Evolutionary conservation across 2,113 vertebrate species (phyloP), one percentile per base, ranked within the genome.

Genomic region (Thermophis baileyi): DNA sequence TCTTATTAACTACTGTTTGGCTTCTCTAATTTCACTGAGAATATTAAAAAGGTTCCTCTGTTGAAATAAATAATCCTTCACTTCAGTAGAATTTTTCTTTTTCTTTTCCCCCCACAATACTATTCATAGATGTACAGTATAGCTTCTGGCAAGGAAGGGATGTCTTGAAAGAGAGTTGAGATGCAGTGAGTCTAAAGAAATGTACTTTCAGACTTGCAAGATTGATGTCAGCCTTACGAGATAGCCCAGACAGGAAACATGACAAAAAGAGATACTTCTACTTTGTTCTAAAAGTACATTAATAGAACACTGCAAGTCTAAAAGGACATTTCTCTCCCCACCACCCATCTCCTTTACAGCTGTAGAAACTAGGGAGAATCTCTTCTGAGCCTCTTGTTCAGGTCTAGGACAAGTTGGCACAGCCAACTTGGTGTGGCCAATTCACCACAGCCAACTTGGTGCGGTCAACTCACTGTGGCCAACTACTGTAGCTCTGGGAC

Each of bases 401-500:
- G 63, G 30, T 69, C 11, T n/a, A 69, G 30, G 30, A 69, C 12
- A n/a, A 69, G 12, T 18, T 0, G 5, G 30, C 30, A 57, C 24
- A 4, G 63, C 14, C 30, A 60, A 60, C 25, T 27, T 57, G 55
- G 55, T 7, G 2, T 0, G 4, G 27, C 11, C 27, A 63, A n/a
- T 12, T n/a, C n/a, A n/a, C n/a, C 30, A 57, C 24, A 4, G 63
- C 14, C 30, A 60, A 60, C 25, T 27, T 60, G 57, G 57, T 3
- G 1, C 0, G 5, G 5, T n/a, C 30, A 69, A 35, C n/a, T 35
- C 30, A 35, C 63, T 16, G 14, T 2, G 0, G 12, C 63, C 30
- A 69, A 18, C 5, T 69, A n/a, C n/a, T n/a, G n/a, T n/a, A 69
- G 14, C 30, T 16, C 4, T 16, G 30, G n/a, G 63, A 35, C 5